These are phyloP conservation scores for Oligia strigilis DNA, from an alignment of 2,888 invertebrate genomes.

Conservation along the genomic window DNA sequence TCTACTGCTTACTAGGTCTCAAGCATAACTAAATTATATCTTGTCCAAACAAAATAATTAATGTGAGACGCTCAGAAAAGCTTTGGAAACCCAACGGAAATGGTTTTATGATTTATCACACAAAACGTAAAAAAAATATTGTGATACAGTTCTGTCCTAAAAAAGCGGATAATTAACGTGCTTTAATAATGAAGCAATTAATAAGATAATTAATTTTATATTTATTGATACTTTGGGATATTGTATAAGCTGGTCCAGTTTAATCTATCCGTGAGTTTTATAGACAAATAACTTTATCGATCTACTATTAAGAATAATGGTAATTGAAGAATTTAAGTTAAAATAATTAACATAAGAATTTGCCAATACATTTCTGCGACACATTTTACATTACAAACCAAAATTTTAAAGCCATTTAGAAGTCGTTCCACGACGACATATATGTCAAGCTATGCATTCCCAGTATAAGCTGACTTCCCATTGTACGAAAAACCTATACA, in stretches of 20 bases:
- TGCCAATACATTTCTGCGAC: slow-evolving; percentile 3
- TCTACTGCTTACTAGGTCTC: not conserved
- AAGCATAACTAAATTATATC: not conserved
- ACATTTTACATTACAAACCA: slow-evolving; percentile 16
- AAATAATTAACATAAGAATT: slow-evolving; percentile 42
- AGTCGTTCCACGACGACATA: not conserved
- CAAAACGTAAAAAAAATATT: slow-evolving; percentile 12
- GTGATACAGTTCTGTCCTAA: slow-evolving; percentile 13
- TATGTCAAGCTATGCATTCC: too few relatives aligned
- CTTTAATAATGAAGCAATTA: slow-evolving; percentile 40
- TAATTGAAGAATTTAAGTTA: not conserved
- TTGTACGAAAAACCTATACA: not conserved
- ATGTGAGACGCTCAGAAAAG: not conserved
- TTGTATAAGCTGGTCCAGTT: slow-evolving; percentile 4
- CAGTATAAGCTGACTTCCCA: not conserved
- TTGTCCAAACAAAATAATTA: not conserved
- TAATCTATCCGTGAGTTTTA: not conserved
- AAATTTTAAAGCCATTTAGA: slow-evolving; percentile 9
- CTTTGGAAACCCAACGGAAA: slow-evolving; percentile 33
- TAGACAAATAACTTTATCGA: slow-evolving; percentile 24
- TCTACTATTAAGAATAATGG: not conserved
- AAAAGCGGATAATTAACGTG: slow-evolving; percentile 23
- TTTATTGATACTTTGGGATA: slow-evolving; percentile 37
- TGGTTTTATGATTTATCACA: slow-evolving; percentile 23
- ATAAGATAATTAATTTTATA: slow-evolving; percentile 25